phyloP scores from a whole-genome alignment of 2,113 vertebrate genomes.

The Tauraco erythrolophus region DNA sequence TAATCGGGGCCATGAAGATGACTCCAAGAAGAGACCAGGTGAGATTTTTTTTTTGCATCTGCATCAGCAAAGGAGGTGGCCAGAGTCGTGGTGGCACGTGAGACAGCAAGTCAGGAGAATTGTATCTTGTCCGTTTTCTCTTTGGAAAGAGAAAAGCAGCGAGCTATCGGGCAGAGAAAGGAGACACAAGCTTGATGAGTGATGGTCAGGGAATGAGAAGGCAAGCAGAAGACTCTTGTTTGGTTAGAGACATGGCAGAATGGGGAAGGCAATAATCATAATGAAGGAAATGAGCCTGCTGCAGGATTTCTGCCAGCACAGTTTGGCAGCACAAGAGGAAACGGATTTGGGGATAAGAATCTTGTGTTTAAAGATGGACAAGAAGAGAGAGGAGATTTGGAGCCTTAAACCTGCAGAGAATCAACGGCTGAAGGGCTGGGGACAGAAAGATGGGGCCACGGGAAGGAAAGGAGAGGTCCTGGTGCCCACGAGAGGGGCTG shows the following conservation, averaged over 20 bases:
- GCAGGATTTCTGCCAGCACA: neutral
- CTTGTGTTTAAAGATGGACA: neutral
- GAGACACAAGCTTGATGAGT: neutral
- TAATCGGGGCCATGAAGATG: neutral
- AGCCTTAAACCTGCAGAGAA: neutral
- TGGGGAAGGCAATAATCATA: neutral
- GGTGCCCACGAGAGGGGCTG: accelerated
- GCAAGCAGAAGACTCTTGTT: neutral
- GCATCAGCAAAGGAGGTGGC: neutral
- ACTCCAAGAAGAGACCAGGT: neutral
- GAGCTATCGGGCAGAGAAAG: neutral
- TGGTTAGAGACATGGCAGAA: neutral
- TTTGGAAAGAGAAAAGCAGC: neutral
- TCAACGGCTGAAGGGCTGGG: neutral
- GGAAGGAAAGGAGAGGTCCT: neutral
- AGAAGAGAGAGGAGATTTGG: neutral
- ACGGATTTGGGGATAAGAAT: neutral
- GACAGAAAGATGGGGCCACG: accelerated
- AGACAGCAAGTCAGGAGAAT: neutral
- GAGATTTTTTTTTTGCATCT: neutral
- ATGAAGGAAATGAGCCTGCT: neutral
- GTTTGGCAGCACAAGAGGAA: neutral
- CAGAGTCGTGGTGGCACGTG: neutral
- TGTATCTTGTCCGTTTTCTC: neutral
- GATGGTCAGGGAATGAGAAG: neutral